Evolutionary conservation across 2,888 invertebrate species (phyloP).

Genomic region (Epirrhoe alternata): DNA sequence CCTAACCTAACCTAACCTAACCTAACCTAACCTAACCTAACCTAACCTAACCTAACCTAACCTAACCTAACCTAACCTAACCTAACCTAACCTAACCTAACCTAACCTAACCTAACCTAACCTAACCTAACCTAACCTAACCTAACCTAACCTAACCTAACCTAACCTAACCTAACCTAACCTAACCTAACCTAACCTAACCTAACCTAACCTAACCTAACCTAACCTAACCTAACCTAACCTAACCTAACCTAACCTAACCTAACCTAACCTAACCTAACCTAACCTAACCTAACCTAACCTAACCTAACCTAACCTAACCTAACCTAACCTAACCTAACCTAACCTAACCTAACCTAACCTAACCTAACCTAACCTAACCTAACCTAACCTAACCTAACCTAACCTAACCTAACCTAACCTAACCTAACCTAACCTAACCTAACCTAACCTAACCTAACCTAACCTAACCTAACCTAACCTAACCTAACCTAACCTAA

Average conservation of each 20-base stretch:
- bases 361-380: too few relatives aligned
- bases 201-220: conserved; percentile 39
- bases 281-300: conserved; percentile 48
- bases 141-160: conserved; percentile 45
- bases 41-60: conserved; percentile 38
- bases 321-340: conserved; percentile 47
- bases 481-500: too few relatives aligned
- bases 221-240: conserved; percentile 34
- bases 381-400: too few relatives aligned
- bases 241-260: conserved; percentile 33
- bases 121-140: conserved; percentile 47
- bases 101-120: conserved; percentile 48
- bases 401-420: too few relatives aligned
- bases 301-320: conserved; percentile 45
- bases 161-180: conserved; percentile 41
- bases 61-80: conserved; percentile 29
- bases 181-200: conserved; percentile 40
- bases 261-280: conserved; percentile 41
- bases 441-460: too few relatives aligned
- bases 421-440: too few relatives aligned
- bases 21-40: conserved; percentile 39
- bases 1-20: conserved; percentile 35
- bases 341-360: conserved; percentile 22
- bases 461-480: too few relatives aligned
- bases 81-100: conserved; percentile 38